Percentiles rank a stretch among this genome's conserved stretches.
These are phyloP conservation scores for Poecilus cupreus DNA, from an alignment of 2,888 invertebrate genomes.

Conservation along the genomic window DNA sequence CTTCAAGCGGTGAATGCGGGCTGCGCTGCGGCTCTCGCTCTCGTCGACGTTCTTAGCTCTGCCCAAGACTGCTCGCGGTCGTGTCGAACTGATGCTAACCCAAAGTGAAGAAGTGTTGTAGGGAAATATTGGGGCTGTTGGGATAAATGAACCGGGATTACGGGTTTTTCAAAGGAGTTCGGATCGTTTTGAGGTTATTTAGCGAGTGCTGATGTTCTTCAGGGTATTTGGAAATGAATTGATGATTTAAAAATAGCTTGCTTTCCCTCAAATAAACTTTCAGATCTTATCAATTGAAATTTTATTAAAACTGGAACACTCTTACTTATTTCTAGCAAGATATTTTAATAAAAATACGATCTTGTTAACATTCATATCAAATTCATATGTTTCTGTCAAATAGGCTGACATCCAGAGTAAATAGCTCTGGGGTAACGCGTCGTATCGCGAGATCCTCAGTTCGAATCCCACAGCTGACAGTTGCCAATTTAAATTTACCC, in stretches of 20 bases:
- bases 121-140: conserved; percentile 7
- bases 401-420: no score
- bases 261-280: no score
- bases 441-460: no score
- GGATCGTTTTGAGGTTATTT: background rate
- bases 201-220: background rate
- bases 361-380: no score
- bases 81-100: background rate
- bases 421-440: no score
- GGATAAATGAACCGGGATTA: conserved; percentile 7
- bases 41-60: background rate
- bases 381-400: no score
- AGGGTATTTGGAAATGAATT: background rate
- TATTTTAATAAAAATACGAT: no score
- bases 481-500: no score
- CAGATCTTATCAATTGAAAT: no score
- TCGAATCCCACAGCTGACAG: no score
- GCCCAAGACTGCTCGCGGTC: background rate
- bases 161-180: background rate
- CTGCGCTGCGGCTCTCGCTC: background rate
- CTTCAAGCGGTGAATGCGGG: background rate
- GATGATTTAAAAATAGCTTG: background rate
- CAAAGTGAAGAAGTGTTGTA: background rate
- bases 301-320: no score
- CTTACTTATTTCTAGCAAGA: no score